These are phyloP conservation scores for Drosophila orosa DNA, from an alignment of 1,140 invertebrate genomes.

Conservation along the genomic window DNA sequence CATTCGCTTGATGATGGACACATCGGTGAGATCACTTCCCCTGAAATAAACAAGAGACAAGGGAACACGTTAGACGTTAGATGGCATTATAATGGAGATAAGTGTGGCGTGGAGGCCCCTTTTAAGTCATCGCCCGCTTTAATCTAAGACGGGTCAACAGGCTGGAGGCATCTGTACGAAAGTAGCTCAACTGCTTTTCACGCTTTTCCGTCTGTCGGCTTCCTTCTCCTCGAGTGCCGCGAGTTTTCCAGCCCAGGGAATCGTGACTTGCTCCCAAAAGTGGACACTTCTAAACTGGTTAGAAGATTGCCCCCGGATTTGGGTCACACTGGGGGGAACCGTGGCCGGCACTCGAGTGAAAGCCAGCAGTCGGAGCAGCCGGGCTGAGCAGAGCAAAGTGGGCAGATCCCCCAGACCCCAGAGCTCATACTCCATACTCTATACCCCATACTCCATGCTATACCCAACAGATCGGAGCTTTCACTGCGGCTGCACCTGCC, in stretches of 20 bases:
- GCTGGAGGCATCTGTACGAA: slow-evolving; percentile 30
- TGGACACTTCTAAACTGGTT: slow-evolving; percentile 72
- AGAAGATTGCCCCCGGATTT: slow-evolving; percentile 57
- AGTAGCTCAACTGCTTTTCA: slow-evolving; percentile 40
- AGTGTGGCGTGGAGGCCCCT: slow-evolving; percentile 27
- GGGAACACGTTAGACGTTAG: slow-evolving; percentile 25
- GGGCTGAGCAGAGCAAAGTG: slow-evolving; percentile 45
- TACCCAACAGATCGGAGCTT: slow-evolving; percentile 54
- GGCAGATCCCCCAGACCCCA: slow-evolving; percentile 50
- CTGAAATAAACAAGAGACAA: slow-evolving; percentile 86
- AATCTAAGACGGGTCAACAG: slow-evolving; percentile 35
- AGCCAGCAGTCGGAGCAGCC: slow-evolving; percentile 35
- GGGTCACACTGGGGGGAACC: slow-evolving; percentile 45
- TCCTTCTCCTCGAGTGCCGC: slow-evolving; percentile 40
- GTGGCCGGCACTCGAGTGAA: slow-evolving; percentile 48
- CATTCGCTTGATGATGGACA: slow-evolving; percentile 90
- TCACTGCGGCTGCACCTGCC: slow-evolving; percentile 54
- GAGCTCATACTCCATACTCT: background rate
- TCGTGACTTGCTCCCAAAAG: slow-evolving; percentile 48
- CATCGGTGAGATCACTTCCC: slow-evolving; percentile 92
- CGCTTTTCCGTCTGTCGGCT: slow-evolving; percentile 14
- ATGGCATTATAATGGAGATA: slow-evolving; percentile 37
- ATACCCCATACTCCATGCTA: slow-evolving; percentile 3
- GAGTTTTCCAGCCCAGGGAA: slow-evolving; percentile 52
- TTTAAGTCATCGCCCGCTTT: slow-evolving; percentile 18